Percentiles rank a stretch among this genome's conserved stretches.
These are phyloP conservation scores for Lepisosteus osseus DNA, from an alignment of 2,113 vertebrate genomes.

Conservation along the genomic window DNA sequence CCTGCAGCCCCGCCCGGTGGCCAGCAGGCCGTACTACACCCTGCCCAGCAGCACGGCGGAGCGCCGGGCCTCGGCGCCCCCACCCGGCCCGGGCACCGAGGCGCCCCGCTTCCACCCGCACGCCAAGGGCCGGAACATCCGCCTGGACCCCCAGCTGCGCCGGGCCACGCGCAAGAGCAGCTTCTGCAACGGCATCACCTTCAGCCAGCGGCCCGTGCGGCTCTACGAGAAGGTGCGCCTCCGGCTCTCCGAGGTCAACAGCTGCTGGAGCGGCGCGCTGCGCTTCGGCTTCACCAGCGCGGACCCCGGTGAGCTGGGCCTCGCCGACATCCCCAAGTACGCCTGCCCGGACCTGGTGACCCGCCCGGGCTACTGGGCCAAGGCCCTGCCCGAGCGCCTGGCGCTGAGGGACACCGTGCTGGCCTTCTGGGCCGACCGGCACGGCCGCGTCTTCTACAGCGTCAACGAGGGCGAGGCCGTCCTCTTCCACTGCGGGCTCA, in stretches of 20 bases:
- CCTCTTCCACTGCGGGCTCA: slow-evolving; percentile 95
- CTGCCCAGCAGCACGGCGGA: slow-evolving; percentile 77
- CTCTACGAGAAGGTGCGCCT: slow-evolving; percentile 94
- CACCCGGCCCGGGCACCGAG: slow-evolving; percentile 68
- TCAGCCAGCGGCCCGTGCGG: slow-evolving; percentile 89
- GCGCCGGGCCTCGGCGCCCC: slow-evolving; percentile 62
- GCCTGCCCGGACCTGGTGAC: slow-evolving; percentile 96
- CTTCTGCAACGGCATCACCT: slow-evolving; percentile 95
- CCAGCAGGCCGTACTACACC: slow-evolving; percentile 82
- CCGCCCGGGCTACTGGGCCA: slow-evolving; percentile 93
- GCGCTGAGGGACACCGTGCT: slow-evolving; percentile 88
- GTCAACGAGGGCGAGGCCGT: slow-evolving; percentile 91
- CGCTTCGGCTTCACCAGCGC: slow-evolving; percentile 94
- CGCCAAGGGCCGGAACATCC: slow-evolving; percentile 94
- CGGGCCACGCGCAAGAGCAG: slow-evolving; percentile 91
- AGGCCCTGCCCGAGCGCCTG: slow-evolving; percentile 91
- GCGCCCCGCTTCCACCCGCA: slow-evolving; percentile 90
- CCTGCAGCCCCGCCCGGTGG: slow-evolving; percentile 78
- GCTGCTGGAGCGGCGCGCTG: slow-evolving; percentile 92
- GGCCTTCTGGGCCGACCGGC: slow-evolving; percentile 94
- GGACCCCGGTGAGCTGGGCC: slow-evolving; percentile 84
- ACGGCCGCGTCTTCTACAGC: slow-evolving; percentile 94
- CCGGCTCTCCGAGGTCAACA: slow-evolving; percentile 85
- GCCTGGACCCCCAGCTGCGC: slow-evolving; percentile 87
- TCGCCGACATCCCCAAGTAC: slow-evolving; percentile 93